Evolutionary conservation across 2,888 invertebrate species (phyloP), one percentile per base, ranked within the genome.

Genomic region (Rhamnusium bicolor): DNA sequence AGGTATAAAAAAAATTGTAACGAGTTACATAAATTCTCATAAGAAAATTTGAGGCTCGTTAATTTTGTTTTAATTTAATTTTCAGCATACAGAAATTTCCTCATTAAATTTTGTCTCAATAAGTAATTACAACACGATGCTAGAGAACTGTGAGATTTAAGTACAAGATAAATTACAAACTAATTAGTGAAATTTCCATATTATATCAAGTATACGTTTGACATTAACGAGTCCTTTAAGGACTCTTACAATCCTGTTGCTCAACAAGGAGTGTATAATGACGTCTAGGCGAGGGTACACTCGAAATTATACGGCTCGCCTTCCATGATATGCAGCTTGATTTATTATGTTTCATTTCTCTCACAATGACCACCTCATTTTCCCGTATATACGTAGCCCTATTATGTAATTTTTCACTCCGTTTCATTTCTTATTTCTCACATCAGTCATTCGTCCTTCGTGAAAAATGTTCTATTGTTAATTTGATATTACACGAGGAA

Each of bases 161-260:
- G 69, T 53, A 19, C 46, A 54, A 29, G 46, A 72, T 72, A 69
- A 69, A 72, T 72, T 68, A 61, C 62, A 62, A 51, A 51, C 68
- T 69, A 72, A 72, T 72, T 72, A 62, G 49, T 12, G 49, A 62
- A 69, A 61, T 56, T 56, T 68, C 58, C 62, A 53, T 68, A 19
- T 56, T 51, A 47, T 24, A 54, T 62, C 53, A 54, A 47, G 60
- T 18, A 61, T 27, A 72, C 46, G 32, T 73, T 73, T 70, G 69
- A 70, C 72, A 66, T 72, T 72, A 73, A 63, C 69, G 51, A 73
- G 65, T 65, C 54, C 40, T 65, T 65, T 69, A 65, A 65, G 73
- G 65, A 70, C 69, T 56, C 73, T 73, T 62, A 27, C 62, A 19
- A 51, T 51, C 65, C 65, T 69, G 69, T 73, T 69, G 62, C 69